A percentile compares a stretch with the other conserved stretches of the same genome.
Evolutionary conservation across 1,140 invertebrate species (phyloP).

Genomic region (Trinorchestia longiramus): DNA sequence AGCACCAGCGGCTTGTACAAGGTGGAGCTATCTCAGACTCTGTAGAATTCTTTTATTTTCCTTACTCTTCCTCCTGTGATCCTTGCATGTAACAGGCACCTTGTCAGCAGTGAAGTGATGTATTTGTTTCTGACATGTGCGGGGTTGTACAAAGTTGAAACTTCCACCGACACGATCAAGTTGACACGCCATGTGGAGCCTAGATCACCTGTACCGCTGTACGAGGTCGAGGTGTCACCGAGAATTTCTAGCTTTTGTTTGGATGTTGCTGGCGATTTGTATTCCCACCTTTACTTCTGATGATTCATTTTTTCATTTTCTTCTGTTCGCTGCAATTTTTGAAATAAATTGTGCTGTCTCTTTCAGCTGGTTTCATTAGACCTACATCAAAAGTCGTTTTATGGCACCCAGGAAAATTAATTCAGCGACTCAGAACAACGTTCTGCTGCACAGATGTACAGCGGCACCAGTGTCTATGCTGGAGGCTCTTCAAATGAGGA

Average conservation of each 20-base stretch:
- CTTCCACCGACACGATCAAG: neutral
- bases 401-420: too few relatives aligned
- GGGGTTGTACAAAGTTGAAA: neutral
- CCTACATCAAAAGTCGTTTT: too few relatives aligned
- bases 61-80: neutral
- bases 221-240: neutral
- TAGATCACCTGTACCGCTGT: neutral
- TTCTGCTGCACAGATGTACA: too few relatives aligned
- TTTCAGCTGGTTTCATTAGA: neutral
- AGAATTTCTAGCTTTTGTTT: neutral
- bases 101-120: neutral
- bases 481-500: too few relatives aligned
- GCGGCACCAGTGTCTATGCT: too few relatives aligned
- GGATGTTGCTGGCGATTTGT: neutral
- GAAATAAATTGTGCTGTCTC: conserved; percentile 8
- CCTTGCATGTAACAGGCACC: neutral
- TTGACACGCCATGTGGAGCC: neutral
- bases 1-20: neutral
- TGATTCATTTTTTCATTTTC: neutral
- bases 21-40: neutral
- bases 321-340: neutral
- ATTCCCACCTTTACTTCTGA: neutral
- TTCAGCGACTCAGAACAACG: too few relatives aligned
- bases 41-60: neutral
- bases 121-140: neutral